These are phyloP conservation scores for Trichonephila inaurata DNA, from an alignment of 1,140 invertebrate species.

Conservation along the genomic window DNA sequence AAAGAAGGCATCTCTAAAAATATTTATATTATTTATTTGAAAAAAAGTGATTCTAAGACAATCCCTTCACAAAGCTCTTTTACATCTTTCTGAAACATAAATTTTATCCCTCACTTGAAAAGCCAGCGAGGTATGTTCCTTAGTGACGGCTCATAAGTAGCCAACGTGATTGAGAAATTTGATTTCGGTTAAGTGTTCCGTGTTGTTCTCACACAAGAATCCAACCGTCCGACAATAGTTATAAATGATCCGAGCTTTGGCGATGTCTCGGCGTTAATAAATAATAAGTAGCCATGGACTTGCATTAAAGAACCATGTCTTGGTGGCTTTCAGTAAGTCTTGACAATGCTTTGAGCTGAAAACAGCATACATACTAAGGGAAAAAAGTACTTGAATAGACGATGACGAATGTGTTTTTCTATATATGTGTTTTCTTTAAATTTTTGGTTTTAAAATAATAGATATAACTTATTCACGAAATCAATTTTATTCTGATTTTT, in stretches of 20 bases:
- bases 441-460: background rate
- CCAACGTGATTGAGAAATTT: conserved; percentile 46
- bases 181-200: conserved; percentile 26
- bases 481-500: no score
- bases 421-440: background rate
- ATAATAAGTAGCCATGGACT: background rate
- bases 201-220: background rate
- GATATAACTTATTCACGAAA: background rate
- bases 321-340: background rate
- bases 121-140: background rate
- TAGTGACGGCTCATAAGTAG: background rate
- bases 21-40: no score
- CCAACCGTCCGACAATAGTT: conserved; percentile 6
- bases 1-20: no score
- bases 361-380: background rate
- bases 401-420: background rate
- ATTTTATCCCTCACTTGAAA: conserved; percentile 1
- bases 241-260: conserved; percentile 28
- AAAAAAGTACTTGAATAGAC: background rate
- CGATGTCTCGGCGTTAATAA: background rate
- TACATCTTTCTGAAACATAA: background rate
- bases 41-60: no score
- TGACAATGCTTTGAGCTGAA: conserved; percentile 3
- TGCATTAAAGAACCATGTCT: background rate
- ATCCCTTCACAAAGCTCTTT: background rate